These are phyloP conservation scores for Hirudo medicinalis DNA, from an alignment of 1,140 invertebrate genomes.

Conservation along the genomic window DNA sequence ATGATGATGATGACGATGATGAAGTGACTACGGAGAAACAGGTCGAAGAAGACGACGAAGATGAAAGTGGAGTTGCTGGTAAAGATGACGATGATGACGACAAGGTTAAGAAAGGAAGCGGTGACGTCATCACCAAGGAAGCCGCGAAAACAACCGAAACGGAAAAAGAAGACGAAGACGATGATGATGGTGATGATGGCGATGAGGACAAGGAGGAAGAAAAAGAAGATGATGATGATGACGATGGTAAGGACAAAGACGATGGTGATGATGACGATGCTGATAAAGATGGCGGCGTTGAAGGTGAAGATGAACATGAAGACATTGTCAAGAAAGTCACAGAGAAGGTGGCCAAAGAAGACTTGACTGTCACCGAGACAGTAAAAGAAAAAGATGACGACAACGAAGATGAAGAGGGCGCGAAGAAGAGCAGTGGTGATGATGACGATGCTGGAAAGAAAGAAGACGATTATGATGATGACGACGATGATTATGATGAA, in stretches of 20 bases:
- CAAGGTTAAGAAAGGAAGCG: constrained; percentile 1
- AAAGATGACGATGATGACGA: constrained; percentile 43
- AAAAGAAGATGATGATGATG: constrained; percentile 43
- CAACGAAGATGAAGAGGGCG: background rate
- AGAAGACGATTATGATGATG: background rate
- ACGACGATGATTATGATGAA: background rate
- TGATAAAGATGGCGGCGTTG: constrained; percentile 17
- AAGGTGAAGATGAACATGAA: constrained; percentile 34
- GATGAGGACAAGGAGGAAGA: background rate
- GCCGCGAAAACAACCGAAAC: background rate
- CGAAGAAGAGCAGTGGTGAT: background rate
- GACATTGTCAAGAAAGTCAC: constrained; percentile 46
- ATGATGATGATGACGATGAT: background rate
- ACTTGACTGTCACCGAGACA: background rate
- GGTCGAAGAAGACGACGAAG: background rate
- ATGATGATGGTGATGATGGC: background rate
- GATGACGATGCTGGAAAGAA: background rate
- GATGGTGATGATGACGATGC: constrained; percentile 53
- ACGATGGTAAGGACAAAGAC: background rate
- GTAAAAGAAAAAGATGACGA: background rate
- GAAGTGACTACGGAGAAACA: background rate
- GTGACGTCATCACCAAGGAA: background rate
- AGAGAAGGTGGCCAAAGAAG: background rate
- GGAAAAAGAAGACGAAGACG: background rate
- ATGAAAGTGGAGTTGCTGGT: constrained; percentile 23